Evolutionary conservation across 92 coral and sea anemone species (phyloP), one percentile per base, ranked within the genome.

Genomic region (Umimayanthus kanabou): DNA sequence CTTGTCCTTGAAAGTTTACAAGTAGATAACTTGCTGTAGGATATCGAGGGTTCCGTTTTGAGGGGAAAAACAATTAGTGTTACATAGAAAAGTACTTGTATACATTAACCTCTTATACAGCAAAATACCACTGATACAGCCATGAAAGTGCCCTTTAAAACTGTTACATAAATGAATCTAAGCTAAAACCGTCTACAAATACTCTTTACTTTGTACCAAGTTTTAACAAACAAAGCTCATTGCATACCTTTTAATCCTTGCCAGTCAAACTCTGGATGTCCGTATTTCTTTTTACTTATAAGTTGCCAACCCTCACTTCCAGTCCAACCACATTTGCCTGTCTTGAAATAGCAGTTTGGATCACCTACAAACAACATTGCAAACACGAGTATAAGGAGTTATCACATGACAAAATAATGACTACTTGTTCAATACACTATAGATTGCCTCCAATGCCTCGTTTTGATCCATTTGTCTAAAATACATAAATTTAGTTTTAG

Each of bases 241-340:
- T 77, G 33, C 55, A 65, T 39, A 81, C 85, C 69, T 65, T 81
- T 37, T 37, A 65, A 9, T 37, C 85, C 74, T 39, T 39, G 53
- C 85, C 74, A 65, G 25, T 81, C 85, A 22, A 64, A 81, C 8
- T 61, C 11, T 40, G 85, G 57, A 39, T 22, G 28, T 42, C 26
- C 26, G 5, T 29, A 6, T 66, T 9, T 81, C 33, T 37, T 65
- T 65, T 65, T 5, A 4, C 2, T 22, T 11, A 8, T 81, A n/a
- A 80, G 26, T 13, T 58, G 49, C 85, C 85, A 80, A 14, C 50
- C 9, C 4, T 80, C 39, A 39, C 85, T 80, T 37, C 72, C 50
- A 16, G 20, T 58, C 73, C 73, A 80, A 9, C 30, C 73, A 29
- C 73, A 58, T 9, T 28, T 61, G 72, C 14, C 30, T 37, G 42